Evolutionary conservation across 2,113 vertebrate species (phyloP).

Genomic region (Callipepla squamata): DNA sequence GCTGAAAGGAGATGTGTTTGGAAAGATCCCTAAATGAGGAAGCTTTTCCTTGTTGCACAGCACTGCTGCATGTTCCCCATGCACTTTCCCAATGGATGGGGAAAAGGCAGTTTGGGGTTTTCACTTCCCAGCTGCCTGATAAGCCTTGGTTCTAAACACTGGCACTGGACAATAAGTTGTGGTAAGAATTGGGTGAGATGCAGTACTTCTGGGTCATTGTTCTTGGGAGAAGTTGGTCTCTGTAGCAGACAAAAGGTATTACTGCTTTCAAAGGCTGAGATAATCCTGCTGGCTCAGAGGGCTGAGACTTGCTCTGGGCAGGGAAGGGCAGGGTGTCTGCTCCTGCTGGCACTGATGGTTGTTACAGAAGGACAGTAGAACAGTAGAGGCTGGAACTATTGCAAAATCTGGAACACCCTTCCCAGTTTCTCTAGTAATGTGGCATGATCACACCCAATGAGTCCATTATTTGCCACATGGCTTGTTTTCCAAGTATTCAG

Average conservation of each 20-base stretch:
- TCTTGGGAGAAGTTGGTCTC: background rate
- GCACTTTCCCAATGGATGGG: background rate
- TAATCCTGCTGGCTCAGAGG: background rate
- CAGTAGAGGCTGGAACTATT: background rate
- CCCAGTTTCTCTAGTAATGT: accelerated
- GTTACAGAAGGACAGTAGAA: background rate
- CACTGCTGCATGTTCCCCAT: too few relatives aligned
- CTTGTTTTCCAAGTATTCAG: background rate
- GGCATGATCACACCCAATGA: background rate
- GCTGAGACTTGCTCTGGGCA: accelerated
- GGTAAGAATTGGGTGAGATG: background rate
- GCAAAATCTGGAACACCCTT: background rate
- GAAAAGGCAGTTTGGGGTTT: background rate
- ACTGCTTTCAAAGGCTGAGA: background rate
- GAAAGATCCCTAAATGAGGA: background rate
- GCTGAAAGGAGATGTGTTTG: background rate
- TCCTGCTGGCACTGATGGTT: background rate
- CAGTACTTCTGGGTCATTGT: background rate
- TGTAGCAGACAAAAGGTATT: background rate
- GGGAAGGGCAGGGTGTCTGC: background rate
- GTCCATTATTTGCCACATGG: accelerated
- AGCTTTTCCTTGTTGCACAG: background rate
- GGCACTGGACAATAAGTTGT: background rate
- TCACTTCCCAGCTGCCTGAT: background rate
- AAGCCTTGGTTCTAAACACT: background rate